Percentiles rank a stretch among this genome's conserved stretches.
Conservation (phyloP, 2,113 vertebrate species). For the Poecilia latipinna region DNA sequence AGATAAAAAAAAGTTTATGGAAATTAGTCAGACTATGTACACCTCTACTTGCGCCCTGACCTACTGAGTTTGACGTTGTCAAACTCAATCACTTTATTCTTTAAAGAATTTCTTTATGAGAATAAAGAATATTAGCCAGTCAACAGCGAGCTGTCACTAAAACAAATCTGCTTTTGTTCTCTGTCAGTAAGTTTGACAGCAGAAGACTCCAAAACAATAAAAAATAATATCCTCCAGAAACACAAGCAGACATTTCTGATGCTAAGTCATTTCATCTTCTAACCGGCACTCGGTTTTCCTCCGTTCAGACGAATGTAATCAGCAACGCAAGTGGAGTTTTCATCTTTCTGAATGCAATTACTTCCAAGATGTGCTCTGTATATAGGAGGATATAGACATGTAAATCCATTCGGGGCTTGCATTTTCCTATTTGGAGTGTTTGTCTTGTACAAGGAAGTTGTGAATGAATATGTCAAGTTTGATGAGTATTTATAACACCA, state of each 20-base stretch:
- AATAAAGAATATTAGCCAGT: constrained; percentile 14
- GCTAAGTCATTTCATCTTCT: constrained; percentile 13
- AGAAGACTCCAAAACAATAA: constrained; percentile 7
- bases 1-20: neutral
- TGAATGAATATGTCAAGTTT: constrained; percentile 25
- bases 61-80: neutral
- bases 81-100: no score
- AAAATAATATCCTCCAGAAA: constrained; percentile 10
- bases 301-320: constrained; percentile 13
- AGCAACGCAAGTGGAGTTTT: constrained; percentile 13
- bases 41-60: constrained; percentile 1
- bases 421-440: constrained; percentile 6
- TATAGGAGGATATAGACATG: constrained; percentile 4
- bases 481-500: constrained; percentile 52
- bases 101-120: neutral
- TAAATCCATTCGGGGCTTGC: constrained; percentile 29
- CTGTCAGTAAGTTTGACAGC: neutral
- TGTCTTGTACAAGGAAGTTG: constrained; percentile 22
- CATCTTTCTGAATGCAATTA: constrained; percentile 43
- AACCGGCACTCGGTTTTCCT: neutral
- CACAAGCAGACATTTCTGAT: constrained; percentile 13
- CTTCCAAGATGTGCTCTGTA: constrained; percentile 7
- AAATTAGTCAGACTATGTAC: neutral
- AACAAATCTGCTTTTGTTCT: constrained; percentile 11
- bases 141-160: constrained; percentile 9